Evolutionary conservation across 2,888 invertebrate genomes (phyloP), one percentile per base, ranked within the genome.

Genomic region (Spicauda simplicius): DNA sequence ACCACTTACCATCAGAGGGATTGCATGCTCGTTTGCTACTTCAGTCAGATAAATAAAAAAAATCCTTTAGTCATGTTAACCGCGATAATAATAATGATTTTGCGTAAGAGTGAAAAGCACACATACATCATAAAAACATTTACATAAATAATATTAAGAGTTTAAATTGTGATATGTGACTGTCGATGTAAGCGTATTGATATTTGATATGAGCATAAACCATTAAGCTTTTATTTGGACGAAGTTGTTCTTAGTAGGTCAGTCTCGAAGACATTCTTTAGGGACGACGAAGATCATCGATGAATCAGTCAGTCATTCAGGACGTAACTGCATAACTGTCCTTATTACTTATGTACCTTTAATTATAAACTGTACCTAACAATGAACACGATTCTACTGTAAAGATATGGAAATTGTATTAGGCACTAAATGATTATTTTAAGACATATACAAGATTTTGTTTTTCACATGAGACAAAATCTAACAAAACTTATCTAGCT

Each of bases 301-400:
- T 54, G 61, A 62, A 62, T 62, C 61, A 62, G 41, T 20, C 19
- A 62, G 61, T 37, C 53, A 54, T 54, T 20, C 53, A 33, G 53
- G 20, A 41, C 41, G 20, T 41, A 37, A 18, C 10, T 37, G 33
- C 56, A n/a, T n/a, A n/a, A n/a, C n/a, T n/a, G n/a, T n/a, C n/a
- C n/a, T n/a, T n/a, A n/a, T n/a, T 41, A 14, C 41, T 41, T n/a
- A n/a, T n/a, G n/a, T n/a, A 14, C 41, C 41, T 11, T 41, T 41
- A 41, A 14, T 41, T 41, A 41, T 41, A 2, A 41, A 7, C 41
- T 41, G 10, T 33, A 33, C 3, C 12, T 41, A 11, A 41, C 14
- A 41, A 41, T 2, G 41, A 41, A 41, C 14, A 41, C 5, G 41
- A 25, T 41, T 41, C 0, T 41, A 41, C 5, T 41, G 14, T 41